Evolutionary conservation across 1,140 invertebrate species (phyloP).

Genomic region (Belonocnema kinseyi): DNA sequence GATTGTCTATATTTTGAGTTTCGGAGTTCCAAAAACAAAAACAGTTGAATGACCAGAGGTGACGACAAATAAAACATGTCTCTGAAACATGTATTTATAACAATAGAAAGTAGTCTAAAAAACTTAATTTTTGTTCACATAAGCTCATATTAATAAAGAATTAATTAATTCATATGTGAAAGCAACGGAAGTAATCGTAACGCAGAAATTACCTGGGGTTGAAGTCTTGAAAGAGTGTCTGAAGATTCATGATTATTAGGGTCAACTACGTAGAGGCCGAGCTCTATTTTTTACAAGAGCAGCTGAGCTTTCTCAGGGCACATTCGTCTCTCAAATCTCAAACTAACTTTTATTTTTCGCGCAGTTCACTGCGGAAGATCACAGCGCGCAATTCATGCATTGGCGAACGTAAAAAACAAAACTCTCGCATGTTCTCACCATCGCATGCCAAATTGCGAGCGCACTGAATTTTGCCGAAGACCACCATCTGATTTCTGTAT

Average conservation of each 20-base stretch:
- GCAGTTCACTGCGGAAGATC: slow-evolving; percentile 40
- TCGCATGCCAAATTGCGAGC: slow-evolving; percentile 49
- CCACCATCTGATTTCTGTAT: slow-evolving; percentile 24
- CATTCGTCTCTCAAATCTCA: background rate
- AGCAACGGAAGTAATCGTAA: background rate
- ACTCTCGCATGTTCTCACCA: slow-evolving; percentile 35
- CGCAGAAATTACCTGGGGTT: slow-evolving; percentile 87
- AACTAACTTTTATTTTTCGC: slow-evolving; percentile 46
- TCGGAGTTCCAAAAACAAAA: slow-evolving; percentile 16
- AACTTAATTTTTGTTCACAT: background rate
- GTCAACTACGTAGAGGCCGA: slow-evolving; percentile 42
- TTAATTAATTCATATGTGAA: background rate
- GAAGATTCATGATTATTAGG: slow-evolving; percentile 84
- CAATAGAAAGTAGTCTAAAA: slow-evolving; percentile 16
- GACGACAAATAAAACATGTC: slow-evolving; percentile 5
- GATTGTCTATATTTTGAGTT: too few species aligned
- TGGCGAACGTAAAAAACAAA: slow-evolving; percentile 44
- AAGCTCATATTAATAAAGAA: background rate
- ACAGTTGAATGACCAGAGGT: slow-evolving; percentile 5
- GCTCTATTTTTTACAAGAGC: slow-evolving; percentile 25
- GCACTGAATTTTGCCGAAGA: slow-evolving; percentile 52
- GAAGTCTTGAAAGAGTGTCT: slow-evolving; percentile 93
- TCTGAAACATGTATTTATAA: background rate
- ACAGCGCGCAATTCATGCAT: slow-evolving; percentile 42
- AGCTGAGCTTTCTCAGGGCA: background rate